Evolutionary conservation across 1,140 invertebrate species (phyloP).

Genomic region (Drosophila tropicalis): DNA sequence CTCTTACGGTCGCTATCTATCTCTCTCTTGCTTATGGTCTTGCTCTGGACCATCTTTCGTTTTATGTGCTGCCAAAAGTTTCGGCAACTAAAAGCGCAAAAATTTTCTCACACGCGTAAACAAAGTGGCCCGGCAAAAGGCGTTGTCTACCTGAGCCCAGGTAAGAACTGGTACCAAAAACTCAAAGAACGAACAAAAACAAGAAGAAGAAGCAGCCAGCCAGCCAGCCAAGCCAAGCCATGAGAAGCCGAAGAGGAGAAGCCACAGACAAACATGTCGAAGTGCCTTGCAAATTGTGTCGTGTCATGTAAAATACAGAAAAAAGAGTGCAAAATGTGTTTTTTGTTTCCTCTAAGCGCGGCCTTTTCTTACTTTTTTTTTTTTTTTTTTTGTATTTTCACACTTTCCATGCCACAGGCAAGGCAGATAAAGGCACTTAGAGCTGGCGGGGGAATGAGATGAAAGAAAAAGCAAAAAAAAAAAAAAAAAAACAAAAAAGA

Average conservation of each 20-base stretch:
- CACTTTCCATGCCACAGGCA: constrained; percentile 56
- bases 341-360: constrained; percentile 67
- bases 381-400: constrained; percentile 69
- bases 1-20: neutral
- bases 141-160: constrained; percentile 31
- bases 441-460: constrained; percentile 23
- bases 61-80: constrained; percentile 69
- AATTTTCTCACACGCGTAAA: constrained; percentile 73
- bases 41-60: constrained; percentile 39
- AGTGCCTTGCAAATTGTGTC: constrained; percentile 75
- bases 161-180: constrained; percentile 9
- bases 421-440: constrained; percentile 8
- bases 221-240: constrained; percentile 27
- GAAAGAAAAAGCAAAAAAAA: constrained; percentile 30
- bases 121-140: constrained; percentile 47
- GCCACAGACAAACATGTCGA: constrained; percentile 75
- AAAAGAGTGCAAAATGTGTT: constrained; percentile 53
- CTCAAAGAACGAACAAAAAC: neutral
- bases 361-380: constrained; percentile 51
- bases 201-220: constrained; percentile 7
- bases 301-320: constrained; percentile 72
- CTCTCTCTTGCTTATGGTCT: constrained; percentile 17
- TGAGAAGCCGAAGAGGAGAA: constrained; percentile 18
- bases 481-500: constrained; percentile 23
- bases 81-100: constrained; percentile 65